A percentile compares a stretch with the other conserved stretches of the same genome.
Evolutionary conservation across 37 sponge, comb jelly and placozoan species (phyloP).

Genomic region (Dysidea cf. avara): DNA sequence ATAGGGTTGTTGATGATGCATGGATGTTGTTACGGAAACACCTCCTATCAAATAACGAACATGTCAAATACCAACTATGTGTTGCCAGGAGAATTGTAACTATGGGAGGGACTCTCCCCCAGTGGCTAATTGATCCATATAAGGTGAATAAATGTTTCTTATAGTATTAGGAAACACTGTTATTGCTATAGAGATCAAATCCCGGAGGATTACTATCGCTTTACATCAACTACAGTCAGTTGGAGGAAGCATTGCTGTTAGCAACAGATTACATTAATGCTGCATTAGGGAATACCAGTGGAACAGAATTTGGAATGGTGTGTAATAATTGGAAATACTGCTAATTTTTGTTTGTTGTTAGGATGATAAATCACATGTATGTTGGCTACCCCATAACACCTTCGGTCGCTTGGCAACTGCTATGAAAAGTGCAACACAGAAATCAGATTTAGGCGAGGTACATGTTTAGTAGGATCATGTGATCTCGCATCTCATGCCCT

Average conservation of each 20-base stretch:
- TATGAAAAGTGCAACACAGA: too few species aligned
- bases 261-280: slow-evolving; percentile 68
- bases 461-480: too few species aligned
- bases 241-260: slow-evolving; percentile 38
- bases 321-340: too few species aligned
- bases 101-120: slow-evolving; percentile 40
- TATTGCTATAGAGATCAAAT: slow-evolving; percentile 22
- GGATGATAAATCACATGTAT: too few species aligned
- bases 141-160: slow-evolving; percentile 32
- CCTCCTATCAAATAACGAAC: slow-evolving; percentile 13
- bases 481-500: too few species aligned
- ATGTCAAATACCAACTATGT: slow-evolving; percentile 6
- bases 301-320: too few species aligned
- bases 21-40: slow-evolving; percentile 33
- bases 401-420: too few species aligned
- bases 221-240: slow-evolving; percentile 46
- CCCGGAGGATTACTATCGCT: slow-evolving; percentile 45
- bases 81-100: slow-evolving; percentile 57
- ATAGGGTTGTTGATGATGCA: slow-evolving; percentile 50
- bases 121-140: slow-evolving; percentile 55
- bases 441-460: too few species aligned
- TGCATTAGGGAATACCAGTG: too few species aligned
- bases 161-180: neutral
- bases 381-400: too few species aligned
- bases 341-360: too few species aligned